Evolutionary conservation across 2,888 invertebrate genomes (phyloP).

Genomic region (Philaethria dido): DNA sequence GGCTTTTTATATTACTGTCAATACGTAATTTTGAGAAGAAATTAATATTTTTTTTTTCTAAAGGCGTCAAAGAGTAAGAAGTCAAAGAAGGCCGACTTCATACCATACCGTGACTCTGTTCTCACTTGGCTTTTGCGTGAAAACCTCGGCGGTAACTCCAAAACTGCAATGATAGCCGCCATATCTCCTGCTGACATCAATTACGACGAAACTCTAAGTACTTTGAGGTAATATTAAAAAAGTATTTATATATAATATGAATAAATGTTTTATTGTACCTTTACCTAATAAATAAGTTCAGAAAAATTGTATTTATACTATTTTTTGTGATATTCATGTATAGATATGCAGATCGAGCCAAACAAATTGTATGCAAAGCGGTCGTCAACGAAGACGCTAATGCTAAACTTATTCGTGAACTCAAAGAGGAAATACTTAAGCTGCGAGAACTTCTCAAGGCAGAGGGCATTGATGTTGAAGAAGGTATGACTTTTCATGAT

Average conservation of each 20-base stretch:
- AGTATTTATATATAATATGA: background rate
- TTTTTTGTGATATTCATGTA: background rate
- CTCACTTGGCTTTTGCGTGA: slow-evolving; percentile 99
- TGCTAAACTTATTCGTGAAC: slow-evolving; percentile 98
- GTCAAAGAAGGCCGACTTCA: slow-evolving; percentile 98
- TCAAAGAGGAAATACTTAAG: slow-evolving; percentile 98
- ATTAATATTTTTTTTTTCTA: slow-evolving; percentile 38
- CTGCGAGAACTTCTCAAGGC: slow-evolving; percentile 96
- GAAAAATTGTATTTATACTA: slow-evolving; percentile 15
- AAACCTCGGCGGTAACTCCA: slow-evolving; percentile 99
- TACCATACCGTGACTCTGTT: slow-evolving; percentile 99
- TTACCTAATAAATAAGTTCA: no score
- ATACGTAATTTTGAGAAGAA: background rate
- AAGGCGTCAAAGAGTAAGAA: slow-evolving; percentile 94
- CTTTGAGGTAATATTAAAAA: slow-evolving; percentile 88
- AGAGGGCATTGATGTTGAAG: slow-evolving; percentile 98
- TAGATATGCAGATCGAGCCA: slow-evolving; percentile 99
- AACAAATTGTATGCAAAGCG: slow-evolving; percentile 99
- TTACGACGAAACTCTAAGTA: slow-evolving; percentile 99
- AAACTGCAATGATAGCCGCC: slow-evolving; percentile 99
- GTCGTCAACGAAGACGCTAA: slow-evolving; percentile 99
- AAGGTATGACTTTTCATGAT: slow-evolving; percentile 84
- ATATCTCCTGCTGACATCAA: slow-evolving; percentile 99
- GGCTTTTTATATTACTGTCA: background rate
- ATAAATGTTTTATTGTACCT: no score